Evolutionary conservation across 2,797 vertebrate genomes (phyloP), one percentile per base, ranked within the genome.

Genomic region (Linurgus olivaceus): DNA sequence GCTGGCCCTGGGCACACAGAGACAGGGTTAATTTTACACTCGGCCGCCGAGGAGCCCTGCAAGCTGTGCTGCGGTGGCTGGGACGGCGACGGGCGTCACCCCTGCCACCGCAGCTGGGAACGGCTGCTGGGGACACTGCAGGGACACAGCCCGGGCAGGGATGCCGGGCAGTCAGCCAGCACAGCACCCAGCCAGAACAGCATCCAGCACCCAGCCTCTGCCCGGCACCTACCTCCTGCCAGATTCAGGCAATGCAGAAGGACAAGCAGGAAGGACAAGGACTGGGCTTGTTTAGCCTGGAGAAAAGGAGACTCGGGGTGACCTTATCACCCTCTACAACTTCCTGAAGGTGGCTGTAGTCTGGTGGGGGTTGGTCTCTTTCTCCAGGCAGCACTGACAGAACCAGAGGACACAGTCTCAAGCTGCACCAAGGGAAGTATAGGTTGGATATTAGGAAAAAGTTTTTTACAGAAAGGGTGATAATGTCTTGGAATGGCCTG

Each of bases 51-150:
- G 48, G 31, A 1, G 2, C 14, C 55, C 20, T 4, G 5, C 10
- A 15, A 59, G 25, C 0, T 4, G 70, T 0, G 1, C 38, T 0
- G 2, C 2, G 2, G n/a, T 16, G 83, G 42, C 42, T 2, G 26
- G 10, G 62, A 51, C 14, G 17, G 50, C 0, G 0, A n/a, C 3
- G 40, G 1, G 28, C 2, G 4, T 50, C 47, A 13, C 17, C 44
- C 10, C 33, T 1, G 1, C 42, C 1, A 0, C 26, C 45, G 37
- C 10, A 1, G 10, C 3, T 1, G 70, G 52, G 40, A 63, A 37
- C 0, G 1, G 54, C 66, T 61, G 58, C 54, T 0, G 0, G 63
- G 58, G 38, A 52, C 55, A 28, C 4, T 19, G 33, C 2, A 3
- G 38, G 10, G n/a, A 1, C 16, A 35, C 4, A 68, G 59, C 13